Conservation (phyloP, 2,888 invertebrate genomes). For the Ectemnius continuus region DNA sequence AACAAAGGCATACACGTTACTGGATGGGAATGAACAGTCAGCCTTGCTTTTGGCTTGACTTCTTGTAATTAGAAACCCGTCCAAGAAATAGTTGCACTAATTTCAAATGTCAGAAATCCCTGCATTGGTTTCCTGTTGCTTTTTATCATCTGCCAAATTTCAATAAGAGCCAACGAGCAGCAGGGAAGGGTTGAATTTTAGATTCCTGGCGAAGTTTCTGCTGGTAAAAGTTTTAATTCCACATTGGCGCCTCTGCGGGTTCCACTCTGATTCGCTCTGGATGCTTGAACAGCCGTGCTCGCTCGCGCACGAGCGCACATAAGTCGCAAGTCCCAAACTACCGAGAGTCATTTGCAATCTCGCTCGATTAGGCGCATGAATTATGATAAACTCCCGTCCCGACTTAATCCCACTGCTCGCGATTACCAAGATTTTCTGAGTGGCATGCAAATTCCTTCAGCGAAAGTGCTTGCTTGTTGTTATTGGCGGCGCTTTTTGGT, state of each 20-base stretch:
- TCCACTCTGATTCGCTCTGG: neutral
- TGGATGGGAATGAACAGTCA: no score
- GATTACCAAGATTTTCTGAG: neutral
- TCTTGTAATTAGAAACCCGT: no score
- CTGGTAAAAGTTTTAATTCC: constrained; percentile 11
- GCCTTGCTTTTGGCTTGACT: no score
- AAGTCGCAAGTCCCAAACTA: neutral
- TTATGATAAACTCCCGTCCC: neutral
- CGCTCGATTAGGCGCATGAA: neutral
- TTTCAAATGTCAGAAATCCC: no score
- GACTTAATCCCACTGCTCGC: neutral
- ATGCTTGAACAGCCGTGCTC: neutral
- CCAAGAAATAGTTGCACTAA: no score
- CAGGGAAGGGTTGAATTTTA: neutral
- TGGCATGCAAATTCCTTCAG: no score
- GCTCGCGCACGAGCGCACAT: neutral
- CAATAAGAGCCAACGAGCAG: neutral
- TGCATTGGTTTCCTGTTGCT: no score
- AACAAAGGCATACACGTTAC: no score
- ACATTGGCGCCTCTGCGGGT: neutral
- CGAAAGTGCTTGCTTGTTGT: no score
- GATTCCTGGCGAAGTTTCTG: constrained; percentile 9
- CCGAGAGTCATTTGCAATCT: constrained; percentile 4
- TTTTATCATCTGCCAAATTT: no score
- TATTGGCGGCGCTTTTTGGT: no score